Evolutionary conservation across 2,888 invertebrate genomes (phyloP).

Genomic region (Latrodectus elegans): DNA sequence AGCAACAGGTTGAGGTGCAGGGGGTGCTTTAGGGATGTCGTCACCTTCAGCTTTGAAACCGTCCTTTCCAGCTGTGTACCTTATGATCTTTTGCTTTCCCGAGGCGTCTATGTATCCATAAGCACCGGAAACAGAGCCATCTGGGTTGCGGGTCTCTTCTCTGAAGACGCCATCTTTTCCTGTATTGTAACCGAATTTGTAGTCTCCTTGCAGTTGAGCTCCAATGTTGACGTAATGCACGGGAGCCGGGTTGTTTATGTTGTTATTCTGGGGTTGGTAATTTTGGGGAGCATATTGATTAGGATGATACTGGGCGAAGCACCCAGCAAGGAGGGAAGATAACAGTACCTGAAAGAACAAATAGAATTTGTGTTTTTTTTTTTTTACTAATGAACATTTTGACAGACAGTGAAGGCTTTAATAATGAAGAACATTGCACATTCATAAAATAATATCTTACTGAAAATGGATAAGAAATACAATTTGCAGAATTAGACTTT

Average conservation of each 20-base stretch:
- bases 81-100: conserved; percentile 67
- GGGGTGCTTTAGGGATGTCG: conserved; percentile 58
- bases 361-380: not conserved
- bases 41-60: conserved; percentile 71
- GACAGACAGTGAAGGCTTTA: not conserved
- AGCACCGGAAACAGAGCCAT: conserved; percentile 68
- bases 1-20: conserved; percentile 49
- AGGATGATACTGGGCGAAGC: conserved; percentile 36
- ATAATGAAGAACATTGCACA: not conserved
- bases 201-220: conserved; percentile 65
- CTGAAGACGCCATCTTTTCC: conserved; percentile 67
- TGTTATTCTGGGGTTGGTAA: conserved; percentile 25
- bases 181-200: conserved; percentile 70
- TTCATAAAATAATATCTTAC: not conserved
- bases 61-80: conserved; percentile 71
- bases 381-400: too few species aligned
- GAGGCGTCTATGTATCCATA: conserved; percentile 68
- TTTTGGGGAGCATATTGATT: conserved; percentile 26
- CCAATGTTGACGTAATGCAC: conserved; percentile 67
- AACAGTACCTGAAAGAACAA: conserved; percentile 29
- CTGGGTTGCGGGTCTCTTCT: conserved; percentile 68
- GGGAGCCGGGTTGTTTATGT: conserved; percentile 18
- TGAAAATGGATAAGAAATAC: too few species aligned
- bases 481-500: too few species aligned
- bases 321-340: conserved; percentile 23